Evolutionary conservation across 2,888 invertebrate genomes (phyloP).

Genomic region (Perithous albicinctus): DNA sequence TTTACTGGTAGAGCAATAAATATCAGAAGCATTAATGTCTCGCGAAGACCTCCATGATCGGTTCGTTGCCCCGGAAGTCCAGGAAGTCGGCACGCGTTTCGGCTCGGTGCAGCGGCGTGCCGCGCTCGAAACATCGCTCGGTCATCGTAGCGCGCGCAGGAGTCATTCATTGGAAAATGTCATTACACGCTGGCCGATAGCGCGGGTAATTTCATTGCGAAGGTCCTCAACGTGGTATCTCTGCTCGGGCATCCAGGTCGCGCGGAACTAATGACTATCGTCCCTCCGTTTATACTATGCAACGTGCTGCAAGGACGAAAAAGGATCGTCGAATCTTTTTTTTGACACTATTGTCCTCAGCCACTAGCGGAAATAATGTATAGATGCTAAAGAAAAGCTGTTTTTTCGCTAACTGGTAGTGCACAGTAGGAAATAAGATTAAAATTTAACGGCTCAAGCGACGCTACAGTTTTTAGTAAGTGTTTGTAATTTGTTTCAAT

Average conservation of each 20-base stretch:
- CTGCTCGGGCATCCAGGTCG: constrained; percentile 64
- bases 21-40: constrained; percentile 15
- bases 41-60: constrained; percentile 54
- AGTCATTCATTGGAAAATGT: constrained; percentile 79
- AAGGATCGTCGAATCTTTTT: neutral
- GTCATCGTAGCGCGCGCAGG: constrained; percentile 53
- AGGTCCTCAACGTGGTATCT: constrained; percentile 8
- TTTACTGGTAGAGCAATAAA: neutral
- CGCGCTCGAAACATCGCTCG: constrained; percentile 34
- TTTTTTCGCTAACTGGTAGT: too few species aligned
- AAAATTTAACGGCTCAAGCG: neutral
- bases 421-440: neutral
- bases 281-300: constrained; percentile 1
- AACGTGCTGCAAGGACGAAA: neutral
- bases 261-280: constrained; percentile 79
- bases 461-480: too few species aligned
- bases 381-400: neutral
- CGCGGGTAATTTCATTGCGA: constrained; percentile 76
- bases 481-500: neutral
- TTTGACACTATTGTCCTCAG: constrained; percentile 13
- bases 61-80: constrained; percentile 69
- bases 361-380: neutral
- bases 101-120: constrained; percentile 30
- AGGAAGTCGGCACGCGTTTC: constrained; percentile 55
- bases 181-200: constrained; percentile 75